Percentiles rank a stretch among this genome's conserved stretches.
These are phyloP conservation scores for Vulpes ferrilata DNA, from an alignment of 2,113 vertebrate species.

Conservation along the genomic window DNA sequence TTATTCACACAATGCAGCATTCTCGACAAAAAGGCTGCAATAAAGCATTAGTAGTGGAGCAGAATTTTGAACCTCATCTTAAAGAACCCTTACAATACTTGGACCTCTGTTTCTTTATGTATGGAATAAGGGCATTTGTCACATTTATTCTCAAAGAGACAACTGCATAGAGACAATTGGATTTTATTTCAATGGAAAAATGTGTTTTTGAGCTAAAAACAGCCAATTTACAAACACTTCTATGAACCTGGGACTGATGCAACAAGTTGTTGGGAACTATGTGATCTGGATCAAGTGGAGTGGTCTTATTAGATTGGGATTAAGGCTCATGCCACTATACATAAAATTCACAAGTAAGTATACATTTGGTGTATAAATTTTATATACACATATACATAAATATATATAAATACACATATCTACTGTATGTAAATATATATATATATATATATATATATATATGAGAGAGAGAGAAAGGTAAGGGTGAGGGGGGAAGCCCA, in stretches of 20 bases:
- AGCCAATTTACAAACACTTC: not conserved
- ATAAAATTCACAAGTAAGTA: not conserved
- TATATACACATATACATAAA: not conserved
- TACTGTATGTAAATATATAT: too few species aligned
- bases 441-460: too few species aligned
- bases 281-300: not conserved
- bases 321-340: not conserved
- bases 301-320: not conserved
- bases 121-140: fast-evolving
- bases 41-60: fast-evolving
- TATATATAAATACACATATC: too few species aligned
- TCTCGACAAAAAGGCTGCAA: fast-evolving
- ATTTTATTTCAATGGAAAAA: not conserved
- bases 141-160: not conserved
- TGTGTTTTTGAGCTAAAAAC: not conserved
- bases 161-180: not conserved
- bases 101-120: not conserved
- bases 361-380: not conserved
- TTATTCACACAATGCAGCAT: not conserved
- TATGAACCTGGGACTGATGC: not conserved
- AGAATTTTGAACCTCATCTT: not conserved
- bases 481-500: fast-evolving
- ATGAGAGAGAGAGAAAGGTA: not conserved
- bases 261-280: not conserved
- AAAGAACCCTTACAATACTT: not conserved